A percentile compares a stretch with the other conserved stretches of the same genome.
phyloP scores from a whole-genome alignment of 2,888 invertebrate species.

The Phengaris arion region DNA sequence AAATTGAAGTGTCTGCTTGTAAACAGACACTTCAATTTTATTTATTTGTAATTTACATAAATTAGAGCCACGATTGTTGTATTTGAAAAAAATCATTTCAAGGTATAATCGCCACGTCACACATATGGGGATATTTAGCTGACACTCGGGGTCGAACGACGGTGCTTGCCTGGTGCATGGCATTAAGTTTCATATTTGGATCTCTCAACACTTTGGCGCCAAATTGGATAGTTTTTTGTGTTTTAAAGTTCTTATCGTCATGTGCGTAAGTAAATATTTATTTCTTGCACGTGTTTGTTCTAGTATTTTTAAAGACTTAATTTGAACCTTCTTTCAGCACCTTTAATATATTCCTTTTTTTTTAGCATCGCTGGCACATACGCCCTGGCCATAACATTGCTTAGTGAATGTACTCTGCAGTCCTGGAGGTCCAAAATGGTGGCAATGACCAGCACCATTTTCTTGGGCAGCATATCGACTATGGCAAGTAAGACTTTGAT shows the following conservation, averaged over 20 bases:
- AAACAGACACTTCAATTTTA: too few species aligned
- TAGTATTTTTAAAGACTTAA: neutral
- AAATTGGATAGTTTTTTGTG: constrained; percentile 77
- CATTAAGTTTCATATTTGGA: constrained; percentile 71
- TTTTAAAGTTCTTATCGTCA: constrained; percentile 82
- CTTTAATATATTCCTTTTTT: constrained; percentile 23
- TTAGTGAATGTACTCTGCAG: constrained; percentile 60
- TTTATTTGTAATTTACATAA: too few species aligned
- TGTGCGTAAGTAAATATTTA: constrained; percentile 67
- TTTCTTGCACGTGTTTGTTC: neutral
- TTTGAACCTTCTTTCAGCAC: constrained; percentile 40
- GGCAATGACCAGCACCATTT: constrained; percentile 53
- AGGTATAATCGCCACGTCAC: constrained; percentile 73
- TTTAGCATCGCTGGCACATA: constrained; percentile 59
- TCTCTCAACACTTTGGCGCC: constrained; percentile 78
- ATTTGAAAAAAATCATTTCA: neutral
- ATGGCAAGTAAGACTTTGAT: constrained; percentile 59
- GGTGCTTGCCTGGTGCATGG: constrained; percentile 56
- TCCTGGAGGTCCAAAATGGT: constrained; percentile 51
- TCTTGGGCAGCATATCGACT: constrained; percentile 49
- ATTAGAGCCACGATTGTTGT: too few species aligned
- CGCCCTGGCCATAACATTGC: constrained; percentile 55
- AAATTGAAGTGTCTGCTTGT: too few species aligned
- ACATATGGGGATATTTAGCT: constrained; percentile 68
- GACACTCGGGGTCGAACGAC: constrained; percentile 61